Evolutionary conservation across 2,888 invertebrate species (phyloP).

Genomic region (Pegoplata infirma): DNA sequence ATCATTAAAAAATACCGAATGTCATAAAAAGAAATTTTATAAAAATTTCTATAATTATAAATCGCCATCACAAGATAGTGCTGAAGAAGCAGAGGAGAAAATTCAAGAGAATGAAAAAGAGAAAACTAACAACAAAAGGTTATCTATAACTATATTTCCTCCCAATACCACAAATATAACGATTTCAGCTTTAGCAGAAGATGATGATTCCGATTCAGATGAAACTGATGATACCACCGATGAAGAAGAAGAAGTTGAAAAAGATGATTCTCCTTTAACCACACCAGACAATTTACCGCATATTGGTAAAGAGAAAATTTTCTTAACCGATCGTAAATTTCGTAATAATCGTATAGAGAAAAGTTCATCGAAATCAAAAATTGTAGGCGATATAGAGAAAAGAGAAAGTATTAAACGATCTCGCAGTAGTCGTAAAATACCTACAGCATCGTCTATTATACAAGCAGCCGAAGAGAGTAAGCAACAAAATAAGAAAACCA

Average conservation of each 20-base stretch:
- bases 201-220: conserved; percentile 31
- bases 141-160: conserved; percentile 35
- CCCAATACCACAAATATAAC: conserved; percentile 8
- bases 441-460: conserved; percentile 65
- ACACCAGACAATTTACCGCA: conserved; percentile 57
- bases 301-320: conserved; percentile 72
- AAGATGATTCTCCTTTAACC: neutral
- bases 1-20: conserved; percentile 67
- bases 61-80: conserved; percentile 13
- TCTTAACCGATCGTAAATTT: conserved; percentile 74
- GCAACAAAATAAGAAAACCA: conserved; percentile 50
- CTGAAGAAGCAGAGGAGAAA: no score
- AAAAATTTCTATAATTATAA: conserved; percentile 53
- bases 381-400: conserved; percentile 69
- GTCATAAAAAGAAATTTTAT: conserved; percentile 65
- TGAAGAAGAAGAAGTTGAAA: conserved; percentile 10
- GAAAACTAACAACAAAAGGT: no score
- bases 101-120: neutral
- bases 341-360: conserved; percentile 75
- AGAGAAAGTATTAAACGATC: conserved; percentile 69
- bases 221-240: conserved; percentile 11
- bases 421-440: conserved; percentile 70
- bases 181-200: conserved; percentile 45
- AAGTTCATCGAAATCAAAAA: conserved; percentile 74
- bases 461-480: conserved; percentile 45